These are phyloP conservation scores for Diabrotica balteata DNA, from an alignment of 2,888 invertebrate genomes.

Conservation along the genomic window DNA sequence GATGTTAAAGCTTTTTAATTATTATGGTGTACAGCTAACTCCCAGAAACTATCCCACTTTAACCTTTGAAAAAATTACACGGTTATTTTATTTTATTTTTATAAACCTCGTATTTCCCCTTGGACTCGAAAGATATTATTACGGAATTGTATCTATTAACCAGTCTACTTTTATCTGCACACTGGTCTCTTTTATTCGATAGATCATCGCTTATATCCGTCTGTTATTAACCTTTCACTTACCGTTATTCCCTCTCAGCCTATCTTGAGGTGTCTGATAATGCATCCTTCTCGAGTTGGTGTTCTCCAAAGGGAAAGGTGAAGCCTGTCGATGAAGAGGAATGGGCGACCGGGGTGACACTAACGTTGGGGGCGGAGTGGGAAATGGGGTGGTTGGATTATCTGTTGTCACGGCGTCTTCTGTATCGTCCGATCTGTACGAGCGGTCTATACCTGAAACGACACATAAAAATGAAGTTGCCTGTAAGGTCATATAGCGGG, in stretches of 20 bases:
- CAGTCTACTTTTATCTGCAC: neutral
- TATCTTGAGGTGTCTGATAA: constrained; percentile 61
- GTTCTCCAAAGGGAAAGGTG: constrained; percentile 75
- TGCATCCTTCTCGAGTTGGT: constrained; percentile 68
- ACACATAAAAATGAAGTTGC: constrained; percentile 24
- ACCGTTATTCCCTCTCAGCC: constrained; percentile 59
- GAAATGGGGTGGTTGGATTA: constrained; percentile 65
- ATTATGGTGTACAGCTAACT: too few relatives aligned
- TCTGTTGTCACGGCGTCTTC: constrained; percentile 66
- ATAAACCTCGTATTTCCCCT: neutral
- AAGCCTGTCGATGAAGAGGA: constrained; percentile 71
- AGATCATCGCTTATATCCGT: constrained; percentile 16
- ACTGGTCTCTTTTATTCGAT: constrained; percentile 2
- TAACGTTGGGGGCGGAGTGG: constrained; percentile 64
- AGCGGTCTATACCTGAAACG: constrained; percentile 71
- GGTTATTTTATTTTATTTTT: neutral
- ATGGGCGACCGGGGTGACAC: constrained; percentile 65
- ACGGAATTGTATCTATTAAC: neutral
- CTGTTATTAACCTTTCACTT: constrained; percentile 37
- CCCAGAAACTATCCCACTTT: too few relatives aligned
- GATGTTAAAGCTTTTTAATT: too few relatives aligned
- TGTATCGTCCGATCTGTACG: constrained; percentile 78
- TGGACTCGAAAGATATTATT: too few relatives aligned
- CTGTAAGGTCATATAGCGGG: constrained; percentile 16
- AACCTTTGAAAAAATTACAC: neutral